These are phyloP conservation scores for Lacerta bilineata DNA, from an alignment of 2,797 vertebrate genomes.

Conservation along the genomic window DNA sequence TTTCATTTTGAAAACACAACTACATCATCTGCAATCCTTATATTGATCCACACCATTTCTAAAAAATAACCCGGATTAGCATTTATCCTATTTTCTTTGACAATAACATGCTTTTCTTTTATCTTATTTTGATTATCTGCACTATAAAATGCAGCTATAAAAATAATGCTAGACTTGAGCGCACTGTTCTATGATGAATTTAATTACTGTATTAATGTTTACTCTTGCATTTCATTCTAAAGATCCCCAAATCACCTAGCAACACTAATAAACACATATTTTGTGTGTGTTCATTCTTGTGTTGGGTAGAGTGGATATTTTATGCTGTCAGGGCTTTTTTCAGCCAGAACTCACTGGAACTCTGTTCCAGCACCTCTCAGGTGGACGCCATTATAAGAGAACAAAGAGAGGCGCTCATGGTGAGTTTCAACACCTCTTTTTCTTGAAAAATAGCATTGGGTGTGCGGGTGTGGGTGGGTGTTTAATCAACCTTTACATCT, in stretches of 20 bases:
- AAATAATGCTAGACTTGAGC: constrained; percentile 71
- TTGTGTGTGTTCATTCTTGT: too few relatives aligned
- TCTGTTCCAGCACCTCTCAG: too few relatives aligned
- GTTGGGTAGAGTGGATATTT: too few relatives aligned
- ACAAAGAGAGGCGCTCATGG: too few relatives aligned
- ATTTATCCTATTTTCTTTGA: constrained; percentile 70
- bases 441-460: too few relatives aligned
- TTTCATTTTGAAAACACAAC: constrained; percentile 28
- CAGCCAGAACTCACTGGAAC: too few relatives aligned
- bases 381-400: too few relatives aligned
- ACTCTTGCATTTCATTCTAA: not conserved
- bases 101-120: constrained; percentile 62
- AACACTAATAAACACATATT: not conserved
- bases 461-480: too few relatives aligned
- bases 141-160: constrained; percentile 70
- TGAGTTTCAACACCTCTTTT: too few relatives aligned
- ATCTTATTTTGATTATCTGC: constrained; percentile 66
- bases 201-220: not conserved
- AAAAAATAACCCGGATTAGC: constrained; percentile 7
- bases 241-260: not conserved
- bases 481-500: too few relatives aligned
- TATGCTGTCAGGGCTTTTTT: too few relatives aligned
- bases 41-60: constrained; percentile 64
- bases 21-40: constrained; percentile 64
- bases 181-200: constrained; percentile 67